Percentiles rank a stretch among this genome's conserved stretches.
Conservation (phyloP, 2,888 invertebrate species). For the Xiphydria camelus region DNA sequence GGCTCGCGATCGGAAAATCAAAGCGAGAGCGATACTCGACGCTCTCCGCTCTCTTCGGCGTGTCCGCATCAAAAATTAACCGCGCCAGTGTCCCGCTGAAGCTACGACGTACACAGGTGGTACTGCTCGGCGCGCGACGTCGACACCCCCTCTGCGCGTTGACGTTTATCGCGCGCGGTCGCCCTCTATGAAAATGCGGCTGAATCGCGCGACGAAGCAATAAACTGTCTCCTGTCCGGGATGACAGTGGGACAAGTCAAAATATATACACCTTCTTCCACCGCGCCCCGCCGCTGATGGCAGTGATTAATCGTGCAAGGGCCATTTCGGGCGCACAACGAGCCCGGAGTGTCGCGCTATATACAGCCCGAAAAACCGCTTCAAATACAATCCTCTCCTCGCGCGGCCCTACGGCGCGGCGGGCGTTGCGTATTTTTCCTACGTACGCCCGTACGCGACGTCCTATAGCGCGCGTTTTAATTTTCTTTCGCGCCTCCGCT, state of each 20-base stretch:
- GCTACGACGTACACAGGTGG: too few species aligned
- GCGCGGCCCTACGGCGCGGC: not conserved
- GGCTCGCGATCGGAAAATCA: too few species aligned
- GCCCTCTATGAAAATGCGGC: slow-evolving; percentile 36
- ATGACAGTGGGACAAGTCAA: slow-evolving; percentile 34
- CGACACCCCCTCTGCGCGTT: slow-evolving; percentile 15
- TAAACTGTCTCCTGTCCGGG: slow-evolving; percentile 39
- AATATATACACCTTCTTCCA: slow-evolving; percentile 34
- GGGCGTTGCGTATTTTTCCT: too few species aligned
- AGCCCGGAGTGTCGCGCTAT: slow-evolving; percentile 24
- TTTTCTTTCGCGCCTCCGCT: too few species aligned
- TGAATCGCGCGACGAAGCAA: slow-evolving; percentile 33
- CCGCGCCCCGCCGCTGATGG: slow-evolving; percentile 24
- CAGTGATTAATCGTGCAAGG: slow-evolving; percentile 44
- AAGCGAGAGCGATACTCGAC: too few species aligned
- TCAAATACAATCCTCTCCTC: not conserved
- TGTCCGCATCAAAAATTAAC: too few species aligned
- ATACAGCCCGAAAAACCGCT: not conserved
- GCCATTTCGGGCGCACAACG: slow-evolving; percentile 31
- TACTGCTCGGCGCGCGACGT: too few species aligned
- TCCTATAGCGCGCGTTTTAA: not conserved
- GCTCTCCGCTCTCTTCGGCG: too few species aligned
- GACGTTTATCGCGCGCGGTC: slow-evolving; percentile 31
- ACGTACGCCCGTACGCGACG: too few species aligned
- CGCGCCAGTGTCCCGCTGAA: too few species aligned